phyloP scores from a whole-genome alignment of 1,140 invertebrate genomes.

The Spodoptera litura region DNA sequence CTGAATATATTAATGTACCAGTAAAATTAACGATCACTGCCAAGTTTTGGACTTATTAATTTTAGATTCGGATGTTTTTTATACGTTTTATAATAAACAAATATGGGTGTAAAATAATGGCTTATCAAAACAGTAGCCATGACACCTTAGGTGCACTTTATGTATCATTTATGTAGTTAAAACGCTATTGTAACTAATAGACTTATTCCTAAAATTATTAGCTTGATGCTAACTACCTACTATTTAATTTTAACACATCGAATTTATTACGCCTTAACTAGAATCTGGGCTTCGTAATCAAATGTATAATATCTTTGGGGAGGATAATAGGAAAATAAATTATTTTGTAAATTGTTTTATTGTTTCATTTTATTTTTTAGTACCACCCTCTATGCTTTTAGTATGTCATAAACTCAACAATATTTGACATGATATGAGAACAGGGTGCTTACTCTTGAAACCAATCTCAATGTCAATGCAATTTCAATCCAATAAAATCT shows the following conservation, averaged over 20 bases:
- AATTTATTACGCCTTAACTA: constrained; percentile 1
- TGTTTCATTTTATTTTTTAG: background rate
- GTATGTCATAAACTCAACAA: no score
- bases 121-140: no score
- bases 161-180: background rate
- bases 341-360: constrained; percentile 32
- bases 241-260: background rate
- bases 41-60: constrained; percentile 18
- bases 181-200: constrained; percentile 20
- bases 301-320: constrained; percentile 39
- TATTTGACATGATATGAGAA: no score
- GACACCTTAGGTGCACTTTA: no score
- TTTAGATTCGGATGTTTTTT: constrained; percentile 2
- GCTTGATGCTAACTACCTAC: constrained; percentile 14
- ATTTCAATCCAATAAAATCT: no score
- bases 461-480: no score
- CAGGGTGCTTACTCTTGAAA: no score
- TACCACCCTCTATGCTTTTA: no score
- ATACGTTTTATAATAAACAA: constrained; percentile 13
- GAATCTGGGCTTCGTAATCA: constrained; percentile 24
- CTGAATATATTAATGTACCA: constrained; percentile 2
- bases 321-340: constrained; percentile 50
- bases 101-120: background rate
- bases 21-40: constrained; percentile 22
- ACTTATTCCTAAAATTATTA: constrained; percentile 21